Conservation (phyloP, 2,888 invertebrate species). For the Cantharis nigra region DNA sequence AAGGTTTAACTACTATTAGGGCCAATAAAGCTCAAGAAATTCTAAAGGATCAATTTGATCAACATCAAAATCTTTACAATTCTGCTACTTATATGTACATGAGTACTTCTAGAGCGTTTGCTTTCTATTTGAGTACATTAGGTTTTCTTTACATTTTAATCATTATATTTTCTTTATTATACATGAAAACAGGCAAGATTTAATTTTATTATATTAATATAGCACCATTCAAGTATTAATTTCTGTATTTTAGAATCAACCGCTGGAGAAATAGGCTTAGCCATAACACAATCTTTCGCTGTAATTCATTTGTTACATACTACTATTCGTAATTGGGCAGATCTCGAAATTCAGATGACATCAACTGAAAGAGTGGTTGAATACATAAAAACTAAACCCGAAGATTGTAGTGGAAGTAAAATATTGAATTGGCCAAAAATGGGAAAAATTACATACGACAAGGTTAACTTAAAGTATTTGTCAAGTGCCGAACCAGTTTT, state of each 20-base stretch:
- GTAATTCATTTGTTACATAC: neutral
- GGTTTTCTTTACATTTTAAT: neutral
- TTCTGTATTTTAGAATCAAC: neutral
- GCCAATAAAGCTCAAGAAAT: constrained; percentile 66
- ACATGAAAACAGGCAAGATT: neutral
- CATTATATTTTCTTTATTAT: neutral
- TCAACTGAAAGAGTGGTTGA: neutral
- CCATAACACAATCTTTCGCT: neutral
- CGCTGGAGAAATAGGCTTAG: neutral
- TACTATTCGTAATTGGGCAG: neutral
- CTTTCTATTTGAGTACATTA: neutral
- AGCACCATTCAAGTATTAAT: neutral
- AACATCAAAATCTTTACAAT: constrained; percentile 65
- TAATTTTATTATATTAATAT: too few species aligned
- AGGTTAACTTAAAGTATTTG: constrained; percentile 74
- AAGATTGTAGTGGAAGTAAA: neutral
- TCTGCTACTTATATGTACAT: constrained; percentile 74
- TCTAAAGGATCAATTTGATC: constrained; percentile 64
- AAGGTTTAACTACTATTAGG: constrained; percentile 73
- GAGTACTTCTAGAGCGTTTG: constrained; percentile 37
- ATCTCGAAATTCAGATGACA: neutral
- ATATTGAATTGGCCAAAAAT: constrained; percentile 69
- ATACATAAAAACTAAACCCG: neutral
- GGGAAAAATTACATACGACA: constrained; percentile 72
- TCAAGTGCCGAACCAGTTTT: constrained; percentile 74